Evolutionary conservation across 1,140 invertebrate species (phyloP).

Genomic region (Sminthurides bifidus): DNA sequence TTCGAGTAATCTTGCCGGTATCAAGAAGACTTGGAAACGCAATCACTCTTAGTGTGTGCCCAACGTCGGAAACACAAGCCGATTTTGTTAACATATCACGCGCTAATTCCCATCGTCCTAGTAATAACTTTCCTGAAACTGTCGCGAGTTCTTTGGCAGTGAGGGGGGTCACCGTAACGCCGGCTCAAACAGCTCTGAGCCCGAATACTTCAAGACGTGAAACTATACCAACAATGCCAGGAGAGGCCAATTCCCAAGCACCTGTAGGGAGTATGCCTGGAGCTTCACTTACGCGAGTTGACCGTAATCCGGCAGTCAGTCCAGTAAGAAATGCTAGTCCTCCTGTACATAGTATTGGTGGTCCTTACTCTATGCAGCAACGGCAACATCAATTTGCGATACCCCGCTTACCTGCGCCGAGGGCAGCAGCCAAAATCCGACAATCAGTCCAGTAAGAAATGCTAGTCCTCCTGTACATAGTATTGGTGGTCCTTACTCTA

Average conservation of each 20-base stretch:
- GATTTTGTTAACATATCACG: not conserved
- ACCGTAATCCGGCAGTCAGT: not conserved
- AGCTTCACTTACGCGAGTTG: not conserved
- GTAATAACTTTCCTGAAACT: not conserved
- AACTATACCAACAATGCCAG: too few relatives aligned
- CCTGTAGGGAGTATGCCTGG: too few relatives aligned
- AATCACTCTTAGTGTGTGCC: constrained; percentile 27
- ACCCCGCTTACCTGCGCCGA: constrained; percentile 16
- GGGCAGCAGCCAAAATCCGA: not conserved
- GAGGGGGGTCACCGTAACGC: constrained; percentile 27
- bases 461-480: constrained; percentile 1
- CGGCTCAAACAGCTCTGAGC: constrained; percentile 15
- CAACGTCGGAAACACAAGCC: not conserved
- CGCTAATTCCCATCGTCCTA: not conserved
- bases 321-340: constrained; percentile 10
- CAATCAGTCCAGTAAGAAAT: constrained; percentile 10
- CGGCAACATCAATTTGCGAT: constrained; percentile 19
- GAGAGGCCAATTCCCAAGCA: too few relatives aligned
- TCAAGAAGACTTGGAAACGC: constrained; percentile 17
- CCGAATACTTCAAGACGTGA: constrained; percentile 1
- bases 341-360: not conserved
- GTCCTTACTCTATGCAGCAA: constrained; percentile 10
- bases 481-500: not conserved
- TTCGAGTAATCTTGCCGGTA: too few relatives aligned
- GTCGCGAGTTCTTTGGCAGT: constrained; percentile 20